Percentiles rank a stretch among this genome's conserved stretches.
phyloP scores from a whole-genome alignment of 2,797 vertebrate genomes.

The Yasuhikotakia modesta region DNA sequence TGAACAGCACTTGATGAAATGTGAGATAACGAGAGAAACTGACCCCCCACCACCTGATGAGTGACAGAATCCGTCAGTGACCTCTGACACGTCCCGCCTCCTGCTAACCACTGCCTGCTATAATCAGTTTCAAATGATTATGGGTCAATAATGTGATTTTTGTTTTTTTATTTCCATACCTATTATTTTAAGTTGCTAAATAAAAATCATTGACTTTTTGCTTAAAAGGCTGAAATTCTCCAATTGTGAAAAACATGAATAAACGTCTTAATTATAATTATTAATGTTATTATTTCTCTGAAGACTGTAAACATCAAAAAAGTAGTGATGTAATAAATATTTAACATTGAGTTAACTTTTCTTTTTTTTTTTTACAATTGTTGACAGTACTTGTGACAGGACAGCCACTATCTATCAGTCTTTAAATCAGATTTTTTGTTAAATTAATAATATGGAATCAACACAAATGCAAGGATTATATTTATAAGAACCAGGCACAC shows the following conservation, averaged over 20 bases:
- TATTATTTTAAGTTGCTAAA: no score
- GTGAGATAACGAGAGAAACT: slow-evolving; percentile 18
- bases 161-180: background rate
- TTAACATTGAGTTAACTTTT: no score
- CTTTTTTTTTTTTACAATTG: no score
- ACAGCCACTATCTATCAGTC: background rate
- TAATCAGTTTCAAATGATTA: slow-evolving; percentile 1
- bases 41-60: slow-evolving; percentile 23
- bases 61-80: slow-evolving; percentile 31
- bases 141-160: background rate
- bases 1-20: slow-evolving; percentile 30
- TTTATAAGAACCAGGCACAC: background rate
- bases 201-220: no score
- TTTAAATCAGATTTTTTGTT: background rate
- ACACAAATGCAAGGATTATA: background rate
- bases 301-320: no score
- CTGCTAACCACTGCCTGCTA: slow-evolving; percentile 6
- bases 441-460: background rate
- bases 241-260: no score
- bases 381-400: no score
- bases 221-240: no score
- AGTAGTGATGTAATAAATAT: no score
- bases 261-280: no score
- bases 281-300: no score
- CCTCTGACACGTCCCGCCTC: slow-evolving; percentile 5